These are phyloP conservation scores for Chrysemys picta DNA, from an alignment of 2,113 vertebrate genomes.

Conservation along the genomic window DNA sequence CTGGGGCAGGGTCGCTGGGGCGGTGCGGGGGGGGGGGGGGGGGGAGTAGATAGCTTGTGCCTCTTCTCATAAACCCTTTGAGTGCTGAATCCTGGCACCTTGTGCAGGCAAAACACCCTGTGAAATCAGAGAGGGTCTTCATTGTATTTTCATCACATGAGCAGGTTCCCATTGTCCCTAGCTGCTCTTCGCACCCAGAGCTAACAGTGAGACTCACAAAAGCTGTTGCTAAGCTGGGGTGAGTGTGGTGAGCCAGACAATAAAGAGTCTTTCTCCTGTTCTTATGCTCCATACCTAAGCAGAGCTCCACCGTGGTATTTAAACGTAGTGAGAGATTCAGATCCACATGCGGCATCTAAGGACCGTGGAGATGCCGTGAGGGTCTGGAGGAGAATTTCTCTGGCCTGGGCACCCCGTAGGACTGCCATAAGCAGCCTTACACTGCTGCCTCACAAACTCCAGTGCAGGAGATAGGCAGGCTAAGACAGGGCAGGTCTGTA, in stretches of 20 bases:
- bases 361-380: neutral
- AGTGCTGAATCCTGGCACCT: neutral
- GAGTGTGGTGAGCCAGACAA: neutral
- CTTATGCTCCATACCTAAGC: neutral
- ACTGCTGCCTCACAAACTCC: neutral
- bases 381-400: neutral
- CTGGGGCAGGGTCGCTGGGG: neutral
- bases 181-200: neutral
- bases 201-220: neutral
- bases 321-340: neutral
- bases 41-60: no score
- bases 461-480: neutral
- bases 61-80: neutral
- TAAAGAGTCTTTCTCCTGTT: neutral
- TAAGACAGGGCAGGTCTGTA: neutral
- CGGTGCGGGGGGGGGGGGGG: rapidly evolving
- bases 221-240: neutral
- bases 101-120: neutral
- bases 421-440: neutral
- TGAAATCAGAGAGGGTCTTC: neutral
- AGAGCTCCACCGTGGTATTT: neutral
- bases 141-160: neutral
- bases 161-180: neutral
- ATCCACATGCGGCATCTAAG: neutral
- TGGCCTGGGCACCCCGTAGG: neutral